These are phyloP conservation scores for Philopedon plagiatum DNA, from an alignment of 2,888 invertebrate genomes.

Conservation along the genomic window DNA sequence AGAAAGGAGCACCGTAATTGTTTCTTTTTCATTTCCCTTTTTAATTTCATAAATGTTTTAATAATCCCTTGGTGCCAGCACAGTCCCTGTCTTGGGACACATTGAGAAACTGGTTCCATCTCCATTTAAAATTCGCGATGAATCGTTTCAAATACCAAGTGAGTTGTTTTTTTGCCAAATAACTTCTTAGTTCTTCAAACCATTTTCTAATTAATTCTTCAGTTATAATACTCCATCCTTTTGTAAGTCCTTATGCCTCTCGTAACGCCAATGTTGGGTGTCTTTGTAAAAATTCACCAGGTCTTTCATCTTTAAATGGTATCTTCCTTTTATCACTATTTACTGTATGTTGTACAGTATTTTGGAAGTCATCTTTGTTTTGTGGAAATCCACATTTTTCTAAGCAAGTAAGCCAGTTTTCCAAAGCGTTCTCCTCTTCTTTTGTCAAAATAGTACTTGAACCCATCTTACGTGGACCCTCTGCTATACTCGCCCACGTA, in stretches of 20 bases:
- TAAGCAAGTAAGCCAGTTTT: neutral
- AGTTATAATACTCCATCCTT: conserved; percentile 46
- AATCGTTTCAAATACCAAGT: conserved; percentile 28
- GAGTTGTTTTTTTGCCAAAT: conserved; percentile 12
- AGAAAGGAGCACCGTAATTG: conserved; percentile 48
- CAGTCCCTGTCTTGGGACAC: conserved; percentile 51
- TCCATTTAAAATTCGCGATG: conserved; percentile 30
- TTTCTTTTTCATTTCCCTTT: conserved; percentile 49
- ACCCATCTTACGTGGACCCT: neutral
- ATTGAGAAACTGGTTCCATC: conserved; percentile 48
- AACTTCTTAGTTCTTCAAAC: conserved; percentile 50
- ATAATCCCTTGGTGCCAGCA: conserved; percentile 42
- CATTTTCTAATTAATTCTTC: conserved; percentile 51
- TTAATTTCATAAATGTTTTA: conserved; percentile 44
- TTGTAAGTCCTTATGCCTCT: conserved; percentile 46
- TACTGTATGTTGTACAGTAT: neutral
- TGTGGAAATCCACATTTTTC: neutral
- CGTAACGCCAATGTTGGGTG: conserved; percentile 29
- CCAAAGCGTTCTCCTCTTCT: neutral
- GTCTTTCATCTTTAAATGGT: neutral
- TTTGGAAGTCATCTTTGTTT: neutral
- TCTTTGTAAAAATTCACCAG: neutral
- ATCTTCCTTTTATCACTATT: neutral
- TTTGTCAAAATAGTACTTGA: neutral
- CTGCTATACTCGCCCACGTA: neutral